Evolutionary conservation across 2,888 invertebrate species (phyloP).

Genomic region (Ceraclea dissimilis): DNA sequence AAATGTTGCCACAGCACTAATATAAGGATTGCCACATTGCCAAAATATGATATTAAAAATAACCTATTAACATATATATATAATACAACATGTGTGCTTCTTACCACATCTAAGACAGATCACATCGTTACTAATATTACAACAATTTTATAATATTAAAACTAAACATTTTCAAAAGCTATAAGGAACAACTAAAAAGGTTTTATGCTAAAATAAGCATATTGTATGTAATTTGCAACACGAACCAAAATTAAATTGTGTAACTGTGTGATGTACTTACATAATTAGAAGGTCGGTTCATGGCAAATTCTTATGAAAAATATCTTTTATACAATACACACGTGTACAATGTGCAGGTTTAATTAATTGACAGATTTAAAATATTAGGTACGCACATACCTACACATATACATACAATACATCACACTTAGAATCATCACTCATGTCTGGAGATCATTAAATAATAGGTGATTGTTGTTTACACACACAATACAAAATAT

Average conservation of each 20-base stretch:
- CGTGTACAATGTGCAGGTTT: neutral
- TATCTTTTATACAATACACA: conserved; percentile 3
- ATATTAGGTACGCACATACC: no score
- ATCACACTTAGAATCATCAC: no score
- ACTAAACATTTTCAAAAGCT: conserved; percentile 13
- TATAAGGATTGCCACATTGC: conserved; percentile 12
- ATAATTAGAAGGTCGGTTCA: neutral
- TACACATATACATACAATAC: conserved; percentile 8
- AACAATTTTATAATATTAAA: conserved; percentile 10
- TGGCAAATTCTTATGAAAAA: conserved; percentile 3
- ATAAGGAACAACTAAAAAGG: conserved; percentile 17
- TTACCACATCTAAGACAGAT: conserved; percentile 18
- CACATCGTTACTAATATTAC: conserved; percentile 20
- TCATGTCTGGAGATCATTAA: conserved; percentile 23
- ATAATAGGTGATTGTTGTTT: conserved; percentile 16
- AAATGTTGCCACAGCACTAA: neutral
- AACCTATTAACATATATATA: conserved; percentile 17
- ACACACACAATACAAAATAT: conserved; percentile 8
- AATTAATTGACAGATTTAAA: conserved; percentile 21
- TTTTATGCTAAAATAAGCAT: conserved; percentile 8
- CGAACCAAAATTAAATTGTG: neutral
- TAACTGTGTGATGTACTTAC: neutral
- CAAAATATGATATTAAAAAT: conserved; percentile 12
- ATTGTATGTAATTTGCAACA: neutral
- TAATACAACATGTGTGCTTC: conserved; percentile 21